Conservation (phyloP, 2,888 invertebrate genomes). For the Drosophila peninsularis region DNA sequence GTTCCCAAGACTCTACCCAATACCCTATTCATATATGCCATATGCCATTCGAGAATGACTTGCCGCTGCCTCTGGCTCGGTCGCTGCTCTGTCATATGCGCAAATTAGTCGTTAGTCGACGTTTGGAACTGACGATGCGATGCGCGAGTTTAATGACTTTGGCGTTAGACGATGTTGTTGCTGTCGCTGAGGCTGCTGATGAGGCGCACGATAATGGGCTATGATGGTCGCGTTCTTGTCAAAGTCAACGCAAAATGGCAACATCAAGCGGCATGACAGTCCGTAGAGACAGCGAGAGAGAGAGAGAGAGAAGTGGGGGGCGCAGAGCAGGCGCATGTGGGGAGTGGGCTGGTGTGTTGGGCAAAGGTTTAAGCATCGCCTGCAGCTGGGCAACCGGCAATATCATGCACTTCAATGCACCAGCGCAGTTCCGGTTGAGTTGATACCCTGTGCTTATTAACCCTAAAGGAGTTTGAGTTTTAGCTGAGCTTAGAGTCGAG, state of each 20-base stretch:
- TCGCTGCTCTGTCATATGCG: constrained; percentile 71
- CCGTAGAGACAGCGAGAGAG: not conserved
- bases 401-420: constrained; percentile 67
- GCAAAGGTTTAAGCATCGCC: constrained; percentile 38
- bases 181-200: constrained; percentile 58
- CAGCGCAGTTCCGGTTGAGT: constrained; percentile 61
- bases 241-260: constrained; percentile 70
- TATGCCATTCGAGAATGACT: constrained; percentile 58
- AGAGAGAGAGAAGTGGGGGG: not conserved
- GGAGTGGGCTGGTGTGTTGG: constrained; percentile 17
- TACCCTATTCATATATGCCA: constrained; percentile 11
- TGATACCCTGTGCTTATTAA: constrained; percentile 7
- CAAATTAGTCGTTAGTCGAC: constrained; percentile 78
- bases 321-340: constrained; percentile 8
- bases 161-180: constrained; percentile 63
- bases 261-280: constrained; percentile 25
- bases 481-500: not conserved
- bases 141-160: constrained; percentile 76
- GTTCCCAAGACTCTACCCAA: constrained; percentile 26
- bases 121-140: constrained; percentile 54
- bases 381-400: constrained; percentile 35
- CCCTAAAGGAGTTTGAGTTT: not conserved
- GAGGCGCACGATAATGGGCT: constrained; percentile 68
- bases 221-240: constrained; percentile 77
- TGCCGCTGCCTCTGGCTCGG: constrained; percentile 34